Evolutionary conservation across 2,888 invertebrate genomes (phyloP), one percentile per base, ranked within the genome.

Genomic region (Stenodema calcarata): DNA sequence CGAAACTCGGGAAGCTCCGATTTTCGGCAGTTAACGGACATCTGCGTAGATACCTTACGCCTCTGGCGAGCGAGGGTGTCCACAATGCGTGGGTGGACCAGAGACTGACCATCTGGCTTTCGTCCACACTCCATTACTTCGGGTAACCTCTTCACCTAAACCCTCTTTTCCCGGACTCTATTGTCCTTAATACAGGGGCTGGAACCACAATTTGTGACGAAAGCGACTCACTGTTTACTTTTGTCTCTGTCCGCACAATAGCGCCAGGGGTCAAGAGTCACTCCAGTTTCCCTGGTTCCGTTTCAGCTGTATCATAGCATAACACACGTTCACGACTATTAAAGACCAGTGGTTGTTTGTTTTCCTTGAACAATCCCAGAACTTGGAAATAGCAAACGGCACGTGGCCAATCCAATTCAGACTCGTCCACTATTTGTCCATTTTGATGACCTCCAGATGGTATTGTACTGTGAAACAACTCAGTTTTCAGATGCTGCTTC

Each of bases 61-160:
- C 80, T 27, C 30, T 50, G 30, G 54, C 54, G 50, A 23, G 35
- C 11, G 47, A 47, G 47, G 47, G 47, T 47, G 54, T 50, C 82
- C 47, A 82, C 82, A 82, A 82, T 82, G 82, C 82, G 82, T 82
- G 82, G 82, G 82, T 82, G 82, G 82, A 82, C 82, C 80, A 27
- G 79, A 28, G 27, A 54, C 28, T 82, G 82, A 82, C 82, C 82
- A 82, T 82, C 82, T 82, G 82, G 41, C 82, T 44, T 54, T 82
- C 69, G 80, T 44, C 30, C 82, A 69, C 82, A 82, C 69, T 82
- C 82, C 82, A 82, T 82, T 82, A 82, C 82, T 62, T 23, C 28
- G 30, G 54, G 80, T 27, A 42, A 23, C 80, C 47, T 80, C 80
- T 30, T 27, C 30, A n/a, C 44, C 30, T 23, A 80, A n/a, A 30